phyloP scores from a whole-genome alignment of 1,140 invertebrate genomes.

The Chironomus tepperi region DNA sequence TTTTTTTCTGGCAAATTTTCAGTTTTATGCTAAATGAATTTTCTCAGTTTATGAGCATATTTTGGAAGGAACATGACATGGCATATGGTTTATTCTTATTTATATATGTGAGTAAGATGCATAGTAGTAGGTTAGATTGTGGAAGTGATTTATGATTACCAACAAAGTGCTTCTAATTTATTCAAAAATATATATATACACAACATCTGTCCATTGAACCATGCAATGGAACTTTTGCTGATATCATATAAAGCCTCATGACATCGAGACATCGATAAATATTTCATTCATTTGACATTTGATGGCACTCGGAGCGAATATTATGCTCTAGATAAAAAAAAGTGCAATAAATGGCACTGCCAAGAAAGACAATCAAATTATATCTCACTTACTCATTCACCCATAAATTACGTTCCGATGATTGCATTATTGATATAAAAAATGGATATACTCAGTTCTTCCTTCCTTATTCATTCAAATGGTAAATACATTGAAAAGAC shows the following conservation, averaged over 20 bases:
- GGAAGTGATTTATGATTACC: too few relatives aligned
- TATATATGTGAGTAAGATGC: too few relatives aligned
- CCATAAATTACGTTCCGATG: not conserved
- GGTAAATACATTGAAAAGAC: too few relatives aligned
- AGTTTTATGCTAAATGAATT: slow-evolving; percentile 9
- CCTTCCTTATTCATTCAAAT: too few relatives aligned
- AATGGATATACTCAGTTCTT: not conserved
- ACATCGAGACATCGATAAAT: not conserved
- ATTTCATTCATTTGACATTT: not conserved
- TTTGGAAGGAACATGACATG: too few relatives aligned
- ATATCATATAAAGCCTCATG: not conserved
- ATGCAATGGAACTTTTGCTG: not conserved
- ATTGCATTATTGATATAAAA: slow-evolving; percentile 9
- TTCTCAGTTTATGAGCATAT: not conserved
- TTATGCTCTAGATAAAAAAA: not conserved
- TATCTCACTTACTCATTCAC: not conserved
- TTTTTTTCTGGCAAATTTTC: not conserved
- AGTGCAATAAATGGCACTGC: not conserved
- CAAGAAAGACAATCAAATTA: not conserved
- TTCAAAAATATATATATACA: not conserved
- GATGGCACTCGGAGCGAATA: too few relatives aligned
- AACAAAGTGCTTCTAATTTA: not conserved
- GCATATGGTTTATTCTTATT: too few relatives aligned
- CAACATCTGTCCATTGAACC: not conserved
- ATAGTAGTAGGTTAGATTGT: too few relatives aligned